Percentiles rank a stretch among this genome's conserved stretches.
Evolutionary conservation across 1,140 invertebrate genomes (phyloP).

Genomic region (Drosophila navojoa): DNA sequence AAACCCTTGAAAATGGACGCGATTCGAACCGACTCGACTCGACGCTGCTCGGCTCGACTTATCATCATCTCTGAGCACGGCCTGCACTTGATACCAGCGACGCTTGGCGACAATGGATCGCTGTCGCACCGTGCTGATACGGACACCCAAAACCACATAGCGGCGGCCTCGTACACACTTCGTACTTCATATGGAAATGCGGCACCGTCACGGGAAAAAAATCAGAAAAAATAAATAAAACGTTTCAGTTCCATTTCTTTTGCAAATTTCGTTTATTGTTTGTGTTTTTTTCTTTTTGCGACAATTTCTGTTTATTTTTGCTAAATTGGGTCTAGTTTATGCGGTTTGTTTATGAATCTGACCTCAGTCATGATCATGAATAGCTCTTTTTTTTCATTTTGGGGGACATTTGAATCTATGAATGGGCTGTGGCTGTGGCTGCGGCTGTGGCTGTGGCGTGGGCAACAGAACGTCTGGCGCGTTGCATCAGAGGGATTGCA

Average conservation of each 20-base stretch:
- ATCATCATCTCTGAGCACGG: slow-evolving; percentile 50
- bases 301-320: slow-evolving; percentile 37
- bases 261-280: slow-evolving; percentile 38
- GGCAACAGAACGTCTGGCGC: slow-evolving; percentile 3
- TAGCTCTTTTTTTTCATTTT: slow-evolving; percentile 33
- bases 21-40: slow-evolving; percentile 7
- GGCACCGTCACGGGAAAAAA: neutral
- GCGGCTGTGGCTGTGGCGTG: slow-evolving; percentile 9
- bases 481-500: slow-evolving; percentile 25
- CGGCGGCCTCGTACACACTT: slow-evolving; percentile 14
- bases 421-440: slow-evolving; percentile 34
- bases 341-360: slow-evolving; percentile 78
- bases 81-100: slow-evolving; percentile 26
- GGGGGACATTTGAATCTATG: slow-evolving; percentile 52
- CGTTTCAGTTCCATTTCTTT: slow-evolving; percentile 38
- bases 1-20: slow-evolving; percentile 77
- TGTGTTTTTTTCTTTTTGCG: slow-evolving; percentile 49
- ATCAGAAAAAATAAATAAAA: slow-evolving; percentile 7
- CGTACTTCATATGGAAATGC: slow-evolving; percentile 21
- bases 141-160: slow-evolving; percentile 48
- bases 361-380: slow-evolving; percentile 80
- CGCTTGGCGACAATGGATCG: slow-evolving; percentile 6
- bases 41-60: slow-evolving; percentile 27
- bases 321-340: slow-evolving; percentile 79
- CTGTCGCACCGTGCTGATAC: slow-evolving; percentile 2